phyloP scores from a whole-genome alignment of 2,888 invertebrate genomes.

The Cremastinae sp. region DNA sequence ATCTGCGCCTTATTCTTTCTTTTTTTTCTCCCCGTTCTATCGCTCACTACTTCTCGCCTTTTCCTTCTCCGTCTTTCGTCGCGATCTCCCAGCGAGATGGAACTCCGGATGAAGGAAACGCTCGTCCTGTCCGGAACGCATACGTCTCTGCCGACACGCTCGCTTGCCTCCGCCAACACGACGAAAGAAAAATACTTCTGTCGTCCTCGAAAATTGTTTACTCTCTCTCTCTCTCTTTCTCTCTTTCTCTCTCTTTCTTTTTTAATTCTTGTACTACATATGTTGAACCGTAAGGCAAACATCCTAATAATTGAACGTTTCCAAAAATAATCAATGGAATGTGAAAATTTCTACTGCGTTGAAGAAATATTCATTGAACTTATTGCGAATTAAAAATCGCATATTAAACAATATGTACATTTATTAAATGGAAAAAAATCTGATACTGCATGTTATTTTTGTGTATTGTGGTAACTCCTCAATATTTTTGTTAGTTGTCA shows the following conservation, averaged over 20 bases:
- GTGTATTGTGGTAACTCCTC: too few relatives aligned
- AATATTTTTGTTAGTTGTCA: too few relatives aligned
- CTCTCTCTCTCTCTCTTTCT: conserved; percentile 19
- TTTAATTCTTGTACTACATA: too few relatives aligned
- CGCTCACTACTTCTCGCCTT: conserved; percentile 12
- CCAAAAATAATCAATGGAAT: too few relatives aligned
- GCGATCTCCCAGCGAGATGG: conserved; percentile 30
- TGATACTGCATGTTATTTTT: too few relatives aligned
- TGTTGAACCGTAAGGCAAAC: neutral
- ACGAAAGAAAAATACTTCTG: neutral
- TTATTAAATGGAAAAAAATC: too few relatives aligned
- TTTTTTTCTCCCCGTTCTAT: neutral
- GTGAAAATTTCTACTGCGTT: too few relatives aligned
- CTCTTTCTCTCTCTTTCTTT: neutral
- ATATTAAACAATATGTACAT: too few relatives aligned
- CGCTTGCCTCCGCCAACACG: conserved; percentile 46
- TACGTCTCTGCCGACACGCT: conserved; percentile 35
- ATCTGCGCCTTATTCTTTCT: neutral
- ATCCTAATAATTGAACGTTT: too few relatives aligned
- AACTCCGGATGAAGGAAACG: conserved; percentile 55
- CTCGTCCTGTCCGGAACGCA: conserved; percentile 35
- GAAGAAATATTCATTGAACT: too few relatives aligned
- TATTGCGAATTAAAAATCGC: too few relatives aligned
- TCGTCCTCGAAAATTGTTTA: neutral
- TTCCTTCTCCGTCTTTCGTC: conserved; percentile 19